Evolutionary conservation across 2,113 vertebrate genomes (phyloP).

Genomic region (Prochilodus magdalenae): DNA sequence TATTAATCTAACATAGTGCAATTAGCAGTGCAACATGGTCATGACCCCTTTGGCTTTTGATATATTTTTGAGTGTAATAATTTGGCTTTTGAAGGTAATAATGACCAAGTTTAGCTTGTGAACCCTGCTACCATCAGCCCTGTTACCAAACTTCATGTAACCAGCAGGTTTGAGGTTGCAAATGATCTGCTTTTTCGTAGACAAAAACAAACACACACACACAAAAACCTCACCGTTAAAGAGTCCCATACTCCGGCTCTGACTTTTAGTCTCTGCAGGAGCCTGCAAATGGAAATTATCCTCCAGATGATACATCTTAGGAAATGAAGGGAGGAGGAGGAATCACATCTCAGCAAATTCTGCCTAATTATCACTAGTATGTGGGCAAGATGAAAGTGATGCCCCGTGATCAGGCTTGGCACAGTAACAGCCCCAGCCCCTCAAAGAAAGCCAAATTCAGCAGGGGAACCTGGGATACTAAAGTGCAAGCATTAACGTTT

Average conservation of each 20-base stretch:
- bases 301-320: conserved; percentile 45
- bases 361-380: conserved; percentile 50
- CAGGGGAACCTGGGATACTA: conserved; percentile 51
- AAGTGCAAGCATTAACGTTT: conserved; percentile 33
- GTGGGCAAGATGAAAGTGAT: conserved; percentile 65
- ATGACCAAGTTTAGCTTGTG: too few species aligned
- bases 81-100: too few species aligned
- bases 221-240: background rate
- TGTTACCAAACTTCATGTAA: background rate
- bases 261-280: conserved; percentile 15
- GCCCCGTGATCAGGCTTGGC: conserved; percentile 61
- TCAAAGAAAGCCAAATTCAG: conserved; percentile 54
- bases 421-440: conserved; percentile 45
- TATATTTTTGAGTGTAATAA: too few species aligned
- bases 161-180: background rate
- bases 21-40: too few species aligned
- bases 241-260: background rate
- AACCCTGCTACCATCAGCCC: too few species aligned
- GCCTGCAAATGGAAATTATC: conserved; percentile 35
- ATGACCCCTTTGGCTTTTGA: too few species aligned
- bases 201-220: background rate
- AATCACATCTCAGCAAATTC: conserved; percentile 64
- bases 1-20: too few species aligned
- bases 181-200: background rate
- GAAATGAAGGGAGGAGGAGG: conserved; percentile 47